phyloP scores from a whole-genome alignment of 2,888 invertebrate species.

The Caenorhabditis sp. region DNA sequence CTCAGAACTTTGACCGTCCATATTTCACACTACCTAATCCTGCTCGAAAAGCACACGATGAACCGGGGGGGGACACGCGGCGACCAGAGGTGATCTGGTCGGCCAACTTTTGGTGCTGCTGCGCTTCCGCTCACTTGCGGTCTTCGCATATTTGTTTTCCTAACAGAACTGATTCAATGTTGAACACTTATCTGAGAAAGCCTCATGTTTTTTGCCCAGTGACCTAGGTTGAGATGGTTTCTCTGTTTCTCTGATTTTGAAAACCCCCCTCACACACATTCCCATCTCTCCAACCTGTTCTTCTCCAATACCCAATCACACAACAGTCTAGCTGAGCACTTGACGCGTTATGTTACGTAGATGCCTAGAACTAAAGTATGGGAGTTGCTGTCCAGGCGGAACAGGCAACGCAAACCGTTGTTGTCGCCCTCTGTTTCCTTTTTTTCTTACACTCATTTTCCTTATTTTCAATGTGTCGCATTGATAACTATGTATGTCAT shows the following conservation, averaged over 20 bases:
- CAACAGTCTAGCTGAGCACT: conserved; percentile 42
- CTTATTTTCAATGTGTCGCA: background rate
- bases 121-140: conserved; percentile 38
- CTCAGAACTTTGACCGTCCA: conserved; percentile 40
- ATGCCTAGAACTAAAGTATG: conserved; percentile 24
- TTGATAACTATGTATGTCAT: conserved; percentile 38
- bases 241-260: conserved; percentile 11
- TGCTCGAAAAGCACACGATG: conserved; percentile 29
- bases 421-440: conserved; percentile 3
- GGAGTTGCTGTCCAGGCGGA: background rate
- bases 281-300: conserved; percentile 8
- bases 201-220: conserved; percentile 42
- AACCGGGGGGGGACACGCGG: conserved; percentile 24
- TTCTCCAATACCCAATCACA: conserved; percentile 14
- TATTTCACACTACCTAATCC: conserved; percentile 15
- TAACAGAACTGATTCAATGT: conserved; percentile 54
- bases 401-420: background rate
- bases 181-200: conserved; percentile 57
- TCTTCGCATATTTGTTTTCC: conserved; percentile 47
- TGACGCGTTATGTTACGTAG: conserved; percentile 55
- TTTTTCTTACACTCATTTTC: background rate
- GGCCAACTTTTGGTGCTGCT: conserved; percentile 8
- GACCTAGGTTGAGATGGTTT: conserved; percentile 40
- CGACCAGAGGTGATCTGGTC: conserved; percentile 46
- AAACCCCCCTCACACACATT: conserved; percentile 28